Percentiles rank a stretch among this genome's conserved stretches.
Conservation (phyloP, 2,797 vertebrate species). For the Xerus rutilus region DNA sequence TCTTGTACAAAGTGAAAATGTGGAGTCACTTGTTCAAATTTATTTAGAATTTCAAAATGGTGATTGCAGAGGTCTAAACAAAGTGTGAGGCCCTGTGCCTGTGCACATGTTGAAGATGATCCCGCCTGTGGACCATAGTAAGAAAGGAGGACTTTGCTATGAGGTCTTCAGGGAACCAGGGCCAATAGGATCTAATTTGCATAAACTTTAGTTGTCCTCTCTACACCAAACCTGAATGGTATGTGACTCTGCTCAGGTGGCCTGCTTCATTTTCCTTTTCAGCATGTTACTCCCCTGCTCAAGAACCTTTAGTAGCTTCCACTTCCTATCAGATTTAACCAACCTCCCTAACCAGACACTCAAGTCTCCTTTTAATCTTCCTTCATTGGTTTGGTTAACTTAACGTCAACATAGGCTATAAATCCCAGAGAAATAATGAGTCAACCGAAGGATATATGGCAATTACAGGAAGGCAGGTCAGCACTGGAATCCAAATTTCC, state of each 20-base stretch:
- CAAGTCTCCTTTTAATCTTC: not conserved
- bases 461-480: not conserved
- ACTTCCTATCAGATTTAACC: not conserved
- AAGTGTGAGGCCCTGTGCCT: not conserved
- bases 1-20: not conserved
- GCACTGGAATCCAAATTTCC: not conserved
- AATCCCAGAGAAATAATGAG: not conserved
- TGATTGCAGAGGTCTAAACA: not conserved
- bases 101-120: not conserved
- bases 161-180: not conserved
- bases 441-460: not conserved
- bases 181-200: not conserved
- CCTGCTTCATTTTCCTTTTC: not conserved
- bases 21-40: not conserved
- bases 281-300: not conserved
- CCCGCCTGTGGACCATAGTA: not conserved
- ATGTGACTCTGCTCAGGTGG: not conserved
- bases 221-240: not conserved
- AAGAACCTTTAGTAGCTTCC: not conserved
- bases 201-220: not conserved
- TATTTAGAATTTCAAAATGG: slow-evolving; percentile 20
- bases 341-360: not conserved
- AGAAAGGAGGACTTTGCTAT: not conserved
- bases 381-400: not conserved
- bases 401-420: not conserved